phyloP scores from a whole-genome alignment of 1,140 invertebrate genomes.

The Drosophila repleta region DNA sequence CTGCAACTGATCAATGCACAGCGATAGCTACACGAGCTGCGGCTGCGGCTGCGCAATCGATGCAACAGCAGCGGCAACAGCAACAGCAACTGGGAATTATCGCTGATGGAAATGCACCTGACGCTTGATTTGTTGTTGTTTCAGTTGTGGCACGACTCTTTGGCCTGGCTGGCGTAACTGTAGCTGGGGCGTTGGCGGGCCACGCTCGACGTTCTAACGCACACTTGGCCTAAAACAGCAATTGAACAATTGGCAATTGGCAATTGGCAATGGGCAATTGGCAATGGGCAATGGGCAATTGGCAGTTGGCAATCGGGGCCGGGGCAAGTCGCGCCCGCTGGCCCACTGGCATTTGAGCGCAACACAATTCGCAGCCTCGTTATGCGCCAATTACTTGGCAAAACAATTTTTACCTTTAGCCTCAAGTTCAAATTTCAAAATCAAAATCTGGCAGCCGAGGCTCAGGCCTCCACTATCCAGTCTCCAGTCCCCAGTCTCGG shows the following conservation, averaged over 20 bases:
- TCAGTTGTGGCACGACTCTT: conserved; percentile 58
- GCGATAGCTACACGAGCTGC: conserved; percentile 47
- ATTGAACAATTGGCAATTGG: too few relatives aligned
- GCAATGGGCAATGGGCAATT: background rate
- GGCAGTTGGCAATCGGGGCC: background rate
- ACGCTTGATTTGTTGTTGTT: conserved; percentile 70
- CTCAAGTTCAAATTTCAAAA: conserved; percentile 82
- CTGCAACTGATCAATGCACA: conserved; percentile 46
- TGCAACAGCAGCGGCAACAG: conserved; percentile 52
- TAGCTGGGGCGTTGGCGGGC: conserved; percentile 46
- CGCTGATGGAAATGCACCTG: conserved; percentile 84
- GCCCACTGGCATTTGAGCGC: conserved; percentile 43
- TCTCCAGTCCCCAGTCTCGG: conserved; percentile 41
- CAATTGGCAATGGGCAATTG: background rate
- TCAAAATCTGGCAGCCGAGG: conserved; percentile 62
- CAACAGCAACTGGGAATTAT: conserved; percentile 66
- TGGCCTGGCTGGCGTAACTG: conserved; percentile 8
- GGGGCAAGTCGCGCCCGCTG: conserved; percentile 46
- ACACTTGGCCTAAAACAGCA: conserved; percentile 17
- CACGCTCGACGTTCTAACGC: conserved; percentile 43
- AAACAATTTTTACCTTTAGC: conserved; percentile 83
- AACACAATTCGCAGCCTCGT: conserved; percentile 59
- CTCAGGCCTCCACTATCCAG: conserved; percentile 23
- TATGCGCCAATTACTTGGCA: conserved; percentile 81
- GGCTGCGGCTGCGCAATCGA: conserved; percentile 60